A percentile compares a stretch with the other conserved stretches of the same genome.
These are phyloP conservation scores for Sphinx pinastri DNA, from an alignment of 2,888 invertebrate species.

Conservation along the genomic window DNA sequence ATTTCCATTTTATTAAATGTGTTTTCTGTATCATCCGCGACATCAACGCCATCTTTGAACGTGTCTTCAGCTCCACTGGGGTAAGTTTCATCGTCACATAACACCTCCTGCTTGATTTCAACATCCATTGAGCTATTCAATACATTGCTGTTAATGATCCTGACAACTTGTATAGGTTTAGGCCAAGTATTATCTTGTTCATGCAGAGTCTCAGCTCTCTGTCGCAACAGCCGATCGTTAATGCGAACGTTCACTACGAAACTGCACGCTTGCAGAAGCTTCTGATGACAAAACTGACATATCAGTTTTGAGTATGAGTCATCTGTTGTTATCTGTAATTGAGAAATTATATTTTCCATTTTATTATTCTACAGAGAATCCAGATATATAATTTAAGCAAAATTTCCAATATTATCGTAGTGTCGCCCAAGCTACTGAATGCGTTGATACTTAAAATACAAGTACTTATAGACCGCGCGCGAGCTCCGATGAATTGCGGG, in stretches of 20 bases:
- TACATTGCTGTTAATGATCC: slow-evolving; percentile 48
- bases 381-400: too few species aligned
- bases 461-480: too few species aligned
- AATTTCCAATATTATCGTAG: too few species aligned
- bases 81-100: slow-evolving; percentile 55
- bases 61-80: slow-evolving; percentile 9
- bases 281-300: slow-evolving; percentile 58
- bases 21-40: not conserved
- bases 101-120: slow-evolving; percentile 69
- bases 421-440: too few species aligned
- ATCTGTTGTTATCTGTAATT: slow-evolving; percentile 55
- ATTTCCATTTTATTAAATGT: slow-evolving; percentile 55
- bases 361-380: too few species aligned
- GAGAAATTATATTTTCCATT: slow-evolving; percentile 1
- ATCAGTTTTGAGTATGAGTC: slow-evolving; percentile 66
- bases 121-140: slow-evolving; percentile 48
- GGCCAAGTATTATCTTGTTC: slow-evolving; percentile 56
- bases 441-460: too few species aligned
- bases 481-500: too few species aligned
- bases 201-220: slow-evolving; percentile 65
- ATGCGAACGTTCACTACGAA: slow-evolving; percentile 55
- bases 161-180: slow-evolving; percentile 68
- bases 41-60: slow-evolving; percentile 30
- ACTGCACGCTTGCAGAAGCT: slow-evolving; percentile 54
- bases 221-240: slow-evolving; percentile 52